Evolutionary conservation across 2,113 vertebrate genomes (phyloP).

Genomic region (Cephalopterus ornatus): DNA sequence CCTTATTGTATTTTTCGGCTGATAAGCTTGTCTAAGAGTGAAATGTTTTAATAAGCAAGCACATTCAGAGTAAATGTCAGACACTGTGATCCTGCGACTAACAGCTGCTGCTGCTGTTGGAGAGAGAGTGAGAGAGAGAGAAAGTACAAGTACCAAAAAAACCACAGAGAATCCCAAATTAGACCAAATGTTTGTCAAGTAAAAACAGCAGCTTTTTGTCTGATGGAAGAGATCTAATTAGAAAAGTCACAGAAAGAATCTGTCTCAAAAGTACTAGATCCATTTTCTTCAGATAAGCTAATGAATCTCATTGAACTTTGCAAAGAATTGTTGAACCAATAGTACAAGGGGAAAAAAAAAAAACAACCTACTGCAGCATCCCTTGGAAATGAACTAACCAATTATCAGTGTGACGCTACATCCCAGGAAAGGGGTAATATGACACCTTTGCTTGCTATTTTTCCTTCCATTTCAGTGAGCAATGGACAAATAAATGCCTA

Average conservation of each 20-base stretch:
- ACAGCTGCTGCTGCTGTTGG: conserved; percentile 71
- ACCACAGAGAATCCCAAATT: conserved; percentile 65
- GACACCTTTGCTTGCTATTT: background rate
- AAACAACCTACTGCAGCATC: background rate
- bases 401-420: background rate
- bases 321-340: conserved; percentile 65
- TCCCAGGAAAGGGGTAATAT: background rate
- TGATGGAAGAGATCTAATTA: conserved; percentile 76
- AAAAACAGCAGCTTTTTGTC: conserved; percentile 72
- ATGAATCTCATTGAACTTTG: conserved; percentile 73
- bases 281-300: conserved; percentile 73
- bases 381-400: conserved; percentile 50
- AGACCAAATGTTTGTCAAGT: conserved; percentile 77
- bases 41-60: conserved; percentile 76
- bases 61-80: conserved; percentile 74
- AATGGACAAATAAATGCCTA: conserved; percentile 13
- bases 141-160: conserved; percentile 57
- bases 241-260: conserved; percentile 70
- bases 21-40: conserved; percentile 69
- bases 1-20: conserved; percentile 63
- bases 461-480: background rate
- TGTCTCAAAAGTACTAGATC: conserved; percentile 53
- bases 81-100: conserved; percentile 60
- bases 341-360: background rate
- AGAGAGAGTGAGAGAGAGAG: background rate